Percentiles rank a stretch among this genome's conserved stretches.
phyloP scores from a whole-genome alignment of 2,113 vertebrate genomes.

The Spea bombifrons region DNA sequence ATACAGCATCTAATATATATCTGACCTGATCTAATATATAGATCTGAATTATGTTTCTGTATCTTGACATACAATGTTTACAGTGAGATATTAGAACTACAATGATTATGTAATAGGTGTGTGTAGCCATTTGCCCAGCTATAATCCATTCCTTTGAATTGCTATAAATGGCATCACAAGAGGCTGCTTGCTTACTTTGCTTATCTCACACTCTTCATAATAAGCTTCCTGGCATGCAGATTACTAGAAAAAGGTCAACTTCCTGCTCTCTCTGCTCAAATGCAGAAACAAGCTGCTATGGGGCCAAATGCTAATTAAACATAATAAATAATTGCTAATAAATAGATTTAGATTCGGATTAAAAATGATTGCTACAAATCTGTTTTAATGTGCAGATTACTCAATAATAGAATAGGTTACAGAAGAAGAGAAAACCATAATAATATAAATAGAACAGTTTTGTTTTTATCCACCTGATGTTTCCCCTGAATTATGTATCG shows the following conservation, averaged over 20 bases:
- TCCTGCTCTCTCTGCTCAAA: neutral
- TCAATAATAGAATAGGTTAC: no score
- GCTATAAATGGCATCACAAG: slow-evolving; percentile 22
- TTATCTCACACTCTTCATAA: slow-evolving; percentile 30
- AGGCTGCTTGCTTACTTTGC: slow-evolving; percentile 31
- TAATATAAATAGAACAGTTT: no score
- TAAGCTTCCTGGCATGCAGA: slow-evolving; percentile 20
- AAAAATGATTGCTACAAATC: neutral
- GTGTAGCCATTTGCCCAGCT: slow-evolving; percentile 20
- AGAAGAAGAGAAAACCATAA: no score
- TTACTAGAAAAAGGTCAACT: slow-evolving; percentile 24
- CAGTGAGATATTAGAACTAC: neutral
- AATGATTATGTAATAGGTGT: slow-evolving; percentile 22
- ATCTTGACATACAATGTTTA: neutral
- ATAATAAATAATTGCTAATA: slow-evolving; percentile 2
- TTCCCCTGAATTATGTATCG: no score
- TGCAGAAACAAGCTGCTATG: neutral
- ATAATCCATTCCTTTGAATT: slow-evolving; percentile 20
- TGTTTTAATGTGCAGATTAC: neutral
- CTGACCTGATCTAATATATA: no score
- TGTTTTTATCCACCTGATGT: no score
- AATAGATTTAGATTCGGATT: slow-evolving; percentile 3
- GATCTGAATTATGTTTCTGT: no score
- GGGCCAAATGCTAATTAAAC: slow-evolving; percentile 5
- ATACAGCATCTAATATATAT: no score